Evolutionary conservation across 2,888 invertebrate genomes (phyloP).

Genomic region (Mantis religiosa): DNA sequence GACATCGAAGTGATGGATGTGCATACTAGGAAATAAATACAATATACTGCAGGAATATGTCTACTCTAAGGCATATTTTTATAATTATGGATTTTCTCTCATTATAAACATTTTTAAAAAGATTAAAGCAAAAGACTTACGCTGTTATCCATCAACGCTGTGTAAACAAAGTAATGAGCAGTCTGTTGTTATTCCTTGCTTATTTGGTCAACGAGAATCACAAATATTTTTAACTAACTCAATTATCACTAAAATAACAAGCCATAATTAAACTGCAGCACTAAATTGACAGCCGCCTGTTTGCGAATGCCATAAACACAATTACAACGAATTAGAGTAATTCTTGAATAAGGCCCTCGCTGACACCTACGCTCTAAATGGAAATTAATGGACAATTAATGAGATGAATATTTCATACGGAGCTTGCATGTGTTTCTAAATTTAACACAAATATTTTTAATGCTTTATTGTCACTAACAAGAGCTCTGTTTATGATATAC

Average conservation of each 20-base stretch:
- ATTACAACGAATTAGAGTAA: neutral
- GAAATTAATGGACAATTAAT: neutral
- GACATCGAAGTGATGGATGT: too few species aligned
- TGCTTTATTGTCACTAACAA: too few species aligned
- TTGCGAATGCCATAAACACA: neutral
- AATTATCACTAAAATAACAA: neutral
- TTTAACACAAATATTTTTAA: too few species aligned
- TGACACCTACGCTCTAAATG: neutral
- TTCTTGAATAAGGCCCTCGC: neutral
- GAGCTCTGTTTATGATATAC: too few species aligned
- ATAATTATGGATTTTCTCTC: too few species aligned
- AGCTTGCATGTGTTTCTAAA: too few species aligned
- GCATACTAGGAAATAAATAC: too few species aligned
- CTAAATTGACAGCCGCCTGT: neutral
- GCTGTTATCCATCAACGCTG: neutral
- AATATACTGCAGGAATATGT: too few species aligned
- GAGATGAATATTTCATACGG: too few species aligned
- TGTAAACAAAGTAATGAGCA: neutral
- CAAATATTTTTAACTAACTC: neutral
- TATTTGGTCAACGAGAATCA: neutral
- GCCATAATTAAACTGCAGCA: neutral
- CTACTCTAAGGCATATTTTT: too few species aligned
- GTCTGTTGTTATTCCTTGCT: neutral
- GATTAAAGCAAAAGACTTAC: neutral
- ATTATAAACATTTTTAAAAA: too few species aligned